phyloP scores from a whole-genome alignment of 1,140 invertebrate species.

The Lutraria rhynchaena region DNA sequence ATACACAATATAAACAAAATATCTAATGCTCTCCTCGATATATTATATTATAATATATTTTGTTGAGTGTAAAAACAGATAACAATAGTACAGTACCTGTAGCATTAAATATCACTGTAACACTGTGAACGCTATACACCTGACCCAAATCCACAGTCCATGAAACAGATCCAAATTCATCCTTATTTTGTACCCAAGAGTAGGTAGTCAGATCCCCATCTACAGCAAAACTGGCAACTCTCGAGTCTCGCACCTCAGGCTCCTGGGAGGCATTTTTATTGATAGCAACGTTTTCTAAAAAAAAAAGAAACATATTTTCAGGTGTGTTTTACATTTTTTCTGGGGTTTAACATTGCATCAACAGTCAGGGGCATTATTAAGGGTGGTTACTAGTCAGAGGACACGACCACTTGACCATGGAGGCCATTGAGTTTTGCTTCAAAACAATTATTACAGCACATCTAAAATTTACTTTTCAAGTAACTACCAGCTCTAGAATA shows the following conservation, averaged over 20 bases:
- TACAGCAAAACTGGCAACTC: neutral
- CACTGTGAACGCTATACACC: neutral
- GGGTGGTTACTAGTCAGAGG: neutral
- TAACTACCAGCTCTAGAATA: neutral
- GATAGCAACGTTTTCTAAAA: slow-evolving; percentile 31
- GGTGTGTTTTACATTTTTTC: neutral
- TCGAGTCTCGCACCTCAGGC: neutral
- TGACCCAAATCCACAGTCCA: slow-evolving; percentile 5
- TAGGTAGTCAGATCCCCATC: slow-evolving; percentile 10
- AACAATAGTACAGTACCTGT: no score
- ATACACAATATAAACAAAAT: no score
- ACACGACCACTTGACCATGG: neutral
- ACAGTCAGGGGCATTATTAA: neutral
- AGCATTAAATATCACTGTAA: neutral
- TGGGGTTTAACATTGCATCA: neutral
- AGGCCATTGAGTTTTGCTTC: neutral
- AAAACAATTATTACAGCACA: neutral
- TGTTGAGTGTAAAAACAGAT: no score
- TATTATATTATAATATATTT: no score
- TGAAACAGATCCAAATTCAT: neutral
- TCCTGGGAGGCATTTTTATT: neutral
- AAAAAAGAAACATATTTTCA: neutral
- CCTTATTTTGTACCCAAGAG: slow-evolving; percentile 3
- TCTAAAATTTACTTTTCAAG: neutral
- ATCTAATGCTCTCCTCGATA: no score